These are phyloP conservation scores for Coreius guichenoti DNA, from an alignment of 2,797 vertebrate genomes.

Conservation along the genomic window DNA sequence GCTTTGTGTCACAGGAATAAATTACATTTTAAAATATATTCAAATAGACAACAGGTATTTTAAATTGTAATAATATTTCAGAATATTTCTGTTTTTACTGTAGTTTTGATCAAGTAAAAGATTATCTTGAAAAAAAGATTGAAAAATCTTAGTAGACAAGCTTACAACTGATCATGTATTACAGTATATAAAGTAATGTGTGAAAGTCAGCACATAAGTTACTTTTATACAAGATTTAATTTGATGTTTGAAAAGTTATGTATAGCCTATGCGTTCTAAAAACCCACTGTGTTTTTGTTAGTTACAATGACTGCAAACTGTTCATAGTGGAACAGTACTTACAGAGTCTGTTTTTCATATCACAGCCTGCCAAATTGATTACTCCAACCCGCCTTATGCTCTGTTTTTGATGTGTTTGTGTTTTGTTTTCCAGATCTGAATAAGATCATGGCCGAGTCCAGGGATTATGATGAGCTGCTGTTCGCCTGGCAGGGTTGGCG, in stretches of 20 bases:
- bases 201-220: neutral
- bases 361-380: slow-evolving; percentile 3
- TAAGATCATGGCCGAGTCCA: slow-evolving; percentile 87
- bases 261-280: neutral
- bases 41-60: neutral
- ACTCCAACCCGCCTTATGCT: neutral
- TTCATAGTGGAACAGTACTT: neutral
- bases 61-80: neutral
- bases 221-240: neutral
- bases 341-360: neutral
- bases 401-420: slow-evolving; percentile 2
- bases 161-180: neutral
- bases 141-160: neutral
- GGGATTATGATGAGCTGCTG: slow-evolving; percentile 87
- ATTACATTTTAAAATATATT: neutral
- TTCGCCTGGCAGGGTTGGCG: slow-evolving; percentile 95
- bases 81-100: neutral
- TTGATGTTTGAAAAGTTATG: neutral
- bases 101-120: neutral
- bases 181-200: neutral
- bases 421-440: slow-evolving; percentile 84
- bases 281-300: neutral
- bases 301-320: neutral
- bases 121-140: neutral
- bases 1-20: neutral